These are phyloP conservation scores for Irena cyanogastra DNA, from an alignment of 2,113 vertebrate genomes.

Conservation along the genomic window DNA sequence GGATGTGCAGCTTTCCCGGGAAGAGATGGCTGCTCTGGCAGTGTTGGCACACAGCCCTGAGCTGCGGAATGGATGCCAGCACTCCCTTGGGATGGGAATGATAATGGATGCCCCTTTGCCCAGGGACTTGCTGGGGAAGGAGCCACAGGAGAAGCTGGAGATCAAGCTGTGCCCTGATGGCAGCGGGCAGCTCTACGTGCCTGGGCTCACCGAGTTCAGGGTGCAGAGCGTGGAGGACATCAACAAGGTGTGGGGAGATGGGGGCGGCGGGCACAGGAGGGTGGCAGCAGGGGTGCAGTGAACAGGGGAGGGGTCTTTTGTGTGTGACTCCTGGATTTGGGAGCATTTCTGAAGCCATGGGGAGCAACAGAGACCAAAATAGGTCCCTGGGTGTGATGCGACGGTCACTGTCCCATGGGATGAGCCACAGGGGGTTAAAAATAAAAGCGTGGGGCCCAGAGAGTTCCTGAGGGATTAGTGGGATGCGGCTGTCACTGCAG, in stretches of 20 bases:
- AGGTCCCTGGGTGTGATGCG: not conserved
- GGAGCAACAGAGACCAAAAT: not conserved
- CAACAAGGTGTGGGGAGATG: constrained; percentile 78
- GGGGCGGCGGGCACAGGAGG: fast-evolving
- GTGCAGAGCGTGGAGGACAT: constrained; percentile 91
- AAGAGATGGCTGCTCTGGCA: not conserved
- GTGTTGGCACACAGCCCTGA: not conserved
- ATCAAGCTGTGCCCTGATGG: constrained; percentile 93
- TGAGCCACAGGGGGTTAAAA: not conserved
- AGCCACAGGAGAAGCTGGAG: constrained; percentile 87
- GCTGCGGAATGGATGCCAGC: fast-evolving
- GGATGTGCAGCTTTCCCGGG: not conserved
- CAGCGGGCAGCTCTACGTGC: constrained; percentile 92
- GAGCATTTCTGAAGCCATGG: not conserved
- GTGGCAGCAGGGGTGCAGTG: not conserved
- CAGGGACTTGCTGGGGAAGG: constrained; percentile 89
- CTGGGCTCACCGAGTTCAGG: constrained; percentile 82
- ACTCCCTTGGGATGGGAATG: not conserved
- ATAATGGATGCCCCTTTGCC: not conserved
- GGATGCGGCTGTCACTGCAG: not conserved
- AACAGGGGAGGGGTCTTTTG: not conserved
- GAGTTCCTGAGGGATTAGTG: not conserved
- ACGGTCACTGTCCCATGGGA: not conserved
- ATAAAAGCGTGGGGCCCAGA: not conserved
- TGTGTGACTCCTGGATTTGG: fast-evolving